These are phyloP conservation scores for Mystacornis crossleyi DNA, from an alignment of 2,113 vertebrate genomes.

Conservation along the genomic window DNA sequence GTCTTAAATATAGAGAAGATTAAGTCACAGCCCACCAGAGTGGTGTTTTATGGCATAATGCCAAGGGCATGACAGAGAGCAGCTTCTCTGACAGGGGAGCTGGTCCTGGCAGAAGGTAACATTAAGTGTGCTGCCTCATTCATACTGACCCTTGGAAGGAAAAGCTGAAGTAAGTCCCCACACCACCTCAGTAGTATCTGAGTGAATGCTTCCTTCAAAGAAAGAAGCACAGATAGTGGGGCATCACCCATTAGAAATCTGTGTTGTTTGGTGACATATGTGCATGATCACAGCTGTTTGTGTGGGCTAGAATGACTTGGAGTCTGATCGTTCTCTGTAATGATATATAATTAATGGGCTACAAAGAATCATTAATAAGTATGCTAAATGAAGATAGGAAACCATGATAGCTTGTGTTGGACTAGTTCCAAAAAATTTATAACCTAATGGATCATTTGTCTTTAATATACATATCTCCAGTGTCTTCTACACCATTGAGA, in stretches of 20 bases:
- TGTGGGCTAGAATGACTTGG: background rate
- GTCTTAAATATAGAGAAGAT: background rate
- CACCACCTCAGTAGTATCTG: background rate
- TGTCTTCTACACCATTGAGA: background rate
- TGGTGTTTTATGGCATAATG: background rate
- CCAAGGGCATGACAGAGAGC: background rate
- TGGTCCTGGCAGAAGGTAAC: background rate
- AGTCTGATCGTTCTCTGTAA: background rate
- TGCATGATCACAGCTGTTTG: background rate
- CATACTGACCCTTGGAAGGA: background rate
- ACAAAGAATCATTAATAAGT: background rate
- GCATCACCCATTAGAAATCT: background rate
- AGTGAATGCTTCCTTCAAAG: background rate
- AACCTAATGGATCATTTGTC: background rate
- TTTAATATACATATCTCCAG: background rate
- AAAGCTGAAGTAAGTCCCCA: background rate
- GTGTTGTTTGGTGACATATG: fast-evolving
- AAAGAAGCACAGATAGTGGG: background rate
- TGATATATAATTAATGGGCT: background rate
- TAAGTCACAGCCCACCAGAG: background rate
- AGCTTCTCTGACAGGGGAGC: background rate
- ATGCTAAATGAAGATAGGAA: background rate
- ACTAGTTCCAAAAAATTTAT: background rate
- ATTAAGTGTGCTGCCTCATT: background rate
- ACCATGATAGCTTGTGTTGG: background rate